A percentile compares a stretch with the other conserved stretches of the same genome.
Evolutionary conservation across 2,888 invertebrate species (phyloP).

Genomic region (Hirtodrosophila trivittata): DNA sequence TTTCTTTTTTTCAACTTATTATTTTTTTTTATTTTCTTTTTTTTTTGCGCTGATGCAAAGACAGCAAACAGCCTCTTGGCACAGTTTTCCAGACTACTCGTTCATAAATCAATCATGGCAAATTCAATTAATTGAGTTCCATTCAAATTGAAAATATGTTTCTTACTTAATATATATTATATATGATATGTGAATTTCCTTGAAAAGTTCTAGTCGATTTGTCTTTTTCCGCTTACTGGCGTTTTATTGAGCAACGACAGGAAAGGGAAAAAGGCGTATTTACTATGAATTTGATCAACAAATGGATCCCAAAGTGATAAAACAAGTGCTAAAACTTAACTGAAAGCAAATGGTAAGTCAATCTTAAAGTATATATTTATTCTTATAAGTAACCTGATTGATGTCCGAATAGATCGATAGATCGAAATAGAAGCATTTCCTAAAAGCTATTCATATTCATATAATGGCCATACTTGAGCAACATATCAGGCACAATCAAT

Average conservation of each 20-base stretch:
- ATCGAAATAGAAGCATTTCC: too few relatives aligned
- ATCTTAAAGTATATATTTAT: too few relatives aligned
- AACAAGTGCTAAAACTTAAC: not conserved
- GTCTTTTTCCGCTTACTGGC: conserved; percentile 85
- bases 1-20: not conserved
- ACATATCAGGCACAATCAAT: not conserved
- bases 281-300: conserved; percentile 78
- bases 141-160: conserved; percentile 17
- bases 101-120: conserved; percentile 72
- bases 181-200: conserved; percentile 5
- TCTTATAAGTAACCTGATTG: too few relatives aligned
- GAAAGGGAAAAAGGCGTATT: conserved; percentile 84
- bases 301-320: not conserved
- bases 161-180: conserved; percentile 13
- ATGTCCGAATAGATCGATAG: too few relatives aligned
- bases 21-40: conserved; percentile 2
- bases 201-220: conserved; percentile 82
- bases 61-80: conserved; percentile 57
- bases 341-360: not conserved
- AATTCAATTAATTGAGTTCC: conserved; percentile 69
- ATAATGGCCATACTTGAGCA: not conserved
- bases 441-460: too few relatives aligned
- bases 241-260: conserved; percentile 83
- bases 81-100: conserved; percentile 67
- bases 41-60: conserved; percentile 23